phyloP scores from a whole-genome alignment of 1,140 invertebrate species.

The Tetranychus cinnabarinus region DNA sequence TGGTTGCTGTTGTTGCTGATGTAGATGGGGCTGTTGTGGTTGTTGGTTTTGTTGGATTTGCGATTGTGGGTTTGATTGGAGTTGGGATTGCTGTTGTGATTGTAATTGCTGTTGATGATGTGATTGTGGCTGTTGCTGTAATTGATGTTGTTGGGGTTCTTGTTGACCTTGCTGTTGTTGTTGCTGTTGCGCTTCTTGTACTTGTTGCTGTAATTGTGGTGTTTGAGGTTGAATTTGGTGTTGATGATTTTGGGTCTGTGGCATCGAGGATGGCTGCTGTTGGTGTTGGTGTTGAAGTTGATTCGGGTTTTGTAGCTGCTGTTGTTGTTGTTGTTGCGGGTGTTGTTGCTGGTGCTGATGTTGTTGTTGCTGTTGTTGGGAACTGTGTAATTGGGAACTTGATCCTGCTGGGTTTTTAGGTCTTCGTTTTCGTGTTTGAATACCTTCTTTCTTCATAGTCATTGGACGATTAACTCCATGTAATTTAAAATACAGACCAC shows the following conservation, averaged over 20 bases:
- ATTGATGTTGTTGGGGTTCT: neutral
- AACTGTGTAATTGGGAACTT: neutral
- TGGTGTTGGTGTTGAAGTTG: neutral
- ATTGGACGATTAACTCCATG: constrained; percentile 61
- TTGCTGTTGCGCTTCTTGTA: neutral
- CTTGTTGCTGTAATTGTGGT: neutral
- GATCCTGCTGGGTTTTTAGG: constrained; percentile 42
- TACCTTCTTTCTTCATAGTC: constrained; percentile 94
- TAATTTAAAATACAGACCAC: constrained; percentile 88
- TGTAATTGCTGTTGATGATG: too few relatives aligned
- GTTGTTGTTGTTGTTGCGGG: neutral
- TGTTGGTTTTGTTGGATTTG: too few relatives aligned
- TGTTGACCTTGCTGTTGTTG: neutral
- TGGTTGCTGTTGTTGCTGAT: too few relatives aligned
- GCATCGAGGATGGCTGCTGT: neutral
- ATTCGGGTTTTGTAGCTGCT: neutral
- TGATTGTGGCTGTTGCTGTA: too few relatives aligned
- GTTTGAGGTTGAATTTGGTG: neutral
- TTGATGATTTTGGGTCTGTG: neutral
- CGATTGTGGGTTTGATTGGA: too few relatives aligned
- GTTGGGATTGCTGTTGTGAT: too few relatives aligned
- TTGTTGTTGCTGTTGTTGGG: neutral
- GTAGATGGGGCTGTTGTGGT: too few relatives aligned
- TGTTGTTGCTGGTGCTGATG: neutral
- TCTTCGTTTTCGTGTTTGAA: constrained; percentile 85